phyloP scores from a whole-genome alignment of 2,797 vertebrate species.

The Anguilla pacifica region DNA sequence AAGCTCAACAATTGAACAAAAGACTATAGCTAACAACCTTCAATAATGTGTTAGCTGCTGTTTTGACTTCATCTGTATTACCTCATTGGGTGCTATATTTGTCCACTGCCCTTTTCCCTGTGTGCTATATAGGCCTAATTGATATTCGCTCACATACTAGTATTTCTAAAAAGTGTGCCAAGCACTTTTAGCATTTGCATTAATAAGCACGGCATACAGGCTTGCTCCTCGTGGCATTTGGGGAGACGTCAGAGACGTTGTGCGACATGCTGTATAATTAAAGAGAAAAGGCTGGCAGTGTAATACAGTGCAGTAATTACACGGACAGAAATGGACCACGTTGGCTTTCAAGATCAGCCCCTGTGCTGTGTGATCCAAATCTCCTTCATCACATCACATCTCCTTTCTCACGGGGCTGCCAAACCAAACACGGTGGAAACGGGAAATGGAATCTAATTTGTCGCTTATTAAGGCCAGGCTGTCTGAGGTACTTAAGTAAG shows the following conservation, averaged over 20 bases:
- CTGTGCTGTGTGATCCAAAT: background rate
- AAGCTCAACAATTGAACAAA: background rate
- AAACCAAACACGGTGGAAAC: background rate
- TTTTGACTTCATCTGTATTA: background rate
- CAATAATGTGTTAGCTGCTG: background rate
- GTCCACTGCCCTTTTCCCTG: background rate
- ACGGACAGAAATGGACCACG: conserved; percentile 16
- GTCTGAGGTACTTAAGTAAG: background rate
- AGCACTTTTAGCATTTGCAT: background rate
- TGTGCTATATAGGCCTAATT: background rate
- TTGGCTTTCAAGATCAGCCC: background rate
- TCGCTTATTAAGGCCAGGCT: background rate
- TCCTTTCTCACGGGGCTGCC: background rate
- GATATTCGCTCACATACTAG: background rate
- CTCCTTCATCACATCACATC: background rate
- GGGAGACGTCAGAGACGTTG: background rate
- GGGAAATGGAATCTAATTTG: background rate
- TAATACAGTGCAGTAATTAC: conserved; percentile 8
- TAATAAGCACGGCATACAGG: background rate
- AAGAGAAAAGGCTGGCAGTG: conserved; percentile 5
- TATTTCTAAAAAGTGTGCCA: background rate
- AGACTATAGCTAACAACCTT: background rate
- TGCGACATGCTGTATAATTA: conserved; percentile 6
- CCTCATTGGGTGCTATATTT: background rate
- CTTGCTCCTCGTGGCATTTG: background rate